These are phyloP conservation scores for Coregonus suidteri DNA, from an alignment of 2,797 vertebrate species.

Conservation along the genomic window DNA sequence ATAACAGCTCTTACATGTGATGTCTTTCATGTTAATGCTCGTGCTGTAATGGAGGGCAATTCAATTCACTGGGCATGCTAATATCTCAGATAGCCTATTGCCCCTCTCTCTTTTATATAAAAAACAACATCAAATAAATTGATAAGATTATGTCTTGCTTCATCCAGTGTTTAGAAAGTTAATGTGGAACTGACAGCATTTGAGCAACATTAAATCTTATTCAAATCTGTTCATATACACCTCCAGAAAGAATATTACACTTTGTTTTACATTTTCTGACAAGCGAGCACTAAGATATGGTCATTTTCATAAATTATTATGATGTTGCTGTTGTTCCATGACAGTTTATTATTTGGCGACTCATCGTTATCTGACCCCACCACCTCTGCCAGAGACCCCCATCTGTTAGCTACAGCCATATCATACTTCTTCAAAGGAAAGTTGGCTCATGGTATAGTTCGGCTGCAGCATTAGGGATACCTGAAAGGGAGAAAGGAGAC, in stretches of 20 bases:
- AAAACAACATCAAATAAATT: background rate
- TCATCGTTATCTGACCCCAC: background rate
- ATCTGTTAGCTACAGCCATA: background rate
- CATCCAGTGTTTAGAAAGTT: too few relatives aligned
- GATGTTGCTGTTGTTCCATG: background rate
- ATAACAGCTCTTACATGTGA: background rate
- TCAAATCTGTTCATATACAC: too few relatives aligned
- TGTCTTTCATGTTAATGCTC: background rate
- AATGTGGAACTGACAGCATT: too few relatives aligned
- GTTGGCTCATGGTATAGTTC: background rate
- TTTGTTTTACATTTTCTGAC: too few relatives aligned
- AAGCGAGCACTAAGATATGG: too few relatives aligned
- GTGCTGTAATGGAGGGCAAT: background rate
- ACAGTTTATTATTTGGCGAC: background rate
- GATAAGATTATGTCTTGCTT: background rate
- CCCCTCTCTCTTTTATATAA: background rate
- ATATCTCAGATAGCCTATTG: background rate
- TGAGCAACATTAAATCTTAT: too few relatives aligned
- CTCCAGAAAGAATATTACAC: too few relatives aligned
- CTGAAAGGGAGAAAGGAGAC: background rate
- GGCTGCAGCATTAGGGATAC: background rate
- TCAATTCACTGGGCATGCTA: background rate
- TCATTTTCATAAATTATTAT: too few relatives aligned
- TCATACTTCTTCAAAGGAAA: background rate
- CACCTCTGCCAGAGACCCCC: background rate